Evolutionary conservation across 1,140 invertebrate genomes (phyloP), one percentile per base, ranked within the genome.

Genomic region (Tetragonula clypearis): DNA sequence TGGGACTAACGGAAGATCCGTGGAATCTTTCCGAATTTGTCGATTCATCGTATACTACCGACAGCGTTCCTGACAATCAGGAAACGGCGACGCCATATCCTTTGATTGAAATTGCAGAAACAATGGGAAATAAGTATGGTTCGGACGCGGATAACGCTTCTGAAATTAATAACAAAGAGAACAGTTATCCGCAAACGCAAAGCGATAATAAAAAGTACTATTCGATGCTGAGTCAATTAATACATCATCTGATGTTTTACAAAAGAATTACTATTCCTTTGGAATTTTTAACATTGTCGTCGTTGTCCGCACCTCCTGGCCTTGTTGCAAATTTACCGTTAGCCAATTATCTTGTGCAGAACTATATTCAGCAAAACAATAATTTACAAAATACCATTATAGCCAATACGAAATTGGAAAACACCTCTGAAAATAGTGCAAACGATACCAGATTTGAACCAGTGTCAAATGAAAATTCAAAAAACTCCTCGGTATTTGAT

Each of bases 31-130:
- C 85, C 26, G 81, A 90, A 53, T 72, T 86, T 17, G 49, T 92
- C 6, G 91, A 92, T 76, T 90, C 89, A 9, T 92, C 89, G 0
- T 87, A 89, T 55, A 82, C 74, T 49, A 82, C 88, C 4, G 87
- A 89, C 12, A 77, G 76, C 21, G 26, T 85, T 14, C 73, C 75
- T 5, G 62, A 71, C 19, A 30, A 65, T 41, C 76, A 72, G 53
- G 78, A 88, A 30, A 58, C 55, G 21, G 41, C 74, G 23, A 90
- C 87, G 12, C 77, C 88, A 12, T 83, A 85, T 11, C 89, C 89
- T 9, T 71, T 90, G n/a, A 90, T 87, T 23, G 82, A 89, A 53
- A 62, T 81, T 53, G 30, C 66, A 41, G 73, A 26, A 62, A 26
- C 72, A 35, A 62, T 41, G 23, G 53, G 77, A 19, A 15, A 77